A percentile compares a stretch with the other conserved stretches of the same genome.
phyloP scores from a whole-genome alignment of 2,888 invertebrate genomes.

The Melolontha melolontha region DNA sequence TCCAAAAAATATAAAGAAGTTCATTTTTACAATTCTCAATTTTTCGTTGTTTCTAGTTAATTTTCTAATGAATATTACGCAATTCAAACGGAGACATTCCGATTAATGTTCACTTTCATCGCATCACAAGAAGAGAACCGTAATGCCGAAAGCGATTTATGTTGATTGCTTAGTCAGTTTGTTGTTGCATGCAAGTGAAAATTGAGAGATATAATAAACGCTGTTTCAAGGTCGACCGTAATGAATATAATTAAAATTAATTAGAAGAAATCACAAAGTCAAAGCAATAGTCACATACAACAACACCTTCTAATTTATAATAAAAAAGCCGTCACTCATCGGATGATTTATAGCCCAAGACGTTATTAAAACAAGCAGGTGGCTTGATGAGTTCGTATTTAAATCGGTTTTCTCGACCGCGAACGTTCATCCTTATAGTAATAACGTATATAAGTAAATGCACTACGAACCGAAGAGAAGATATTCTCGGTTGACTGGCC shows the following conservation, averaged over 20 bases:
- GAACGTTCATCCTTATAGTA: slow-evolving; percentile 26
- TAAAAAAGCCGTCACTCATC: slow-evolving; percentile 51
- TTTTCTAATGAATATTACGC: too few species aligned
- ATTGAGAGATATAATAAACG: too few species aligned
- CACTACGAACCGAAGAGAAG: background rate
- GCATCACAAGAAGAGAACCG: too few species aligned
- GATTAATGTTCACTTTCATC: too few species aligned
- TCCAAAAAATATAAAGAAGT: too few species aligned
- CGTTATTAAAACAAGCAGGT: slow-evolving; percentile 51
- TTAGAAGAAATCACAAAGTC: slow-evolving; percentile 34
- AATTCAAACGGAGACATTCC: too few species aligned
- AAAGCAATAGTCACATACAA: slow-evolving; percentile 29
- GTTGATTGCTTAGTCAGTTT: too few species aligned
- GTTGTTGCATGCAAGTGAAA: too few species aligned
- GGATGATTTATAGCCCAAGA: slow-evolving; percentile 50
- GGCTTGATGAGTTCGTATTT: slow-evolving; percentile 45
- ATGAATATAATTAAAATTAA: slow-evolving; percentile 38
- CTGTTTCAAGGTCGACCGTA: slow-evolving; percentile 8
- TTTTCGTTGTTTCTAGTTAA: too few species aligned
- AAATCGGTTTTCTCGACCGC: slow-evolving; percentile 40
- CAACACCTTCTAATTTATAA: slow-evolving; percentile 43
- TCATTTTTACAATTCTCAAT: too few species aligned
- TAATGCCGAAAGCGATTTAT: too few species aligned
- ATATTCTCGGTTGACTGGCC: slow-evolving; percentile 22
- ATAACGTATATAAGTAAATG: too few species aligned